Evolutionary conservation across 2,888 invertebrate genomes (phyloP).

Genomic region (Eumerus sabulonum): DNA sequence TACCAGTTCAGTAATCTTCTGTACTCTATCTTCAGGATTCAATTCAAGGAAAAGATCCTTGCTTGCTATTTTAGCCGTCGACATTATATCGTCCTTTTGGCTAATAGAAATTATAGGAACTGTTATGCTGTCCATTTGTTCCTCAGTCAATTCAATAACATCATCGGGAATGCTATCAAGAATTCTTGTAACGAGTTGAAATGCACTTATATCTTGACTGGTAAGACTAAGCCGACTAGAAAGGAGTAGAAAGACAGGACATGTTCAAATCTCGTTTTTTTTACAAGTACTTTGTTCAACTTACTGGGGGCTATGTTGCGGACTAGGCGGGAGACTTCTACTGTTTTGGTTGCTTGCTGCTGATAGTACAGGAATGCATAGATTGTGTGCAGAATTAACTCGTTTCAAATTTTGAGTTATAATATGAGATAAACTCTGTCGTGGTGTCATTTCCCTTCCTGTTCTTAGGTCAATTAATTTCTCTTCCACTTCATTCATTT

Average conservation of each 20-base stretch:
- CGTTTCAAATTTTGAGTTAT: slow-evolving; percentile 83
- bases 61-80: slow-evolving; percentile 92
- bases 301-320: slow-evolving; percentile 85
- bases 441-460: slow-evolving; percentile 72
- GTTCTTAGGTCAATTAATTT: slow-evolving; percentile 30
- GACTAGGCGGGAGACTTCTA: slow-evolving; percentile 87
- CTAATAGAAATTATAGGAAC: slow-evolving; percentile 75
- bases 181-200: slow-evolving; percentile 77
- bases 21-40: slow-evolving; percentile 84
- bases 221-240: too few species aligned
- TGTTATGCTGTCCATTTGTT: slow-evolving; percentile 75
- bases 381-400: slow-evolving; percentile 84
- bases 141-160: slow-evolving; percentile 72
- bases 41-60: slow-evolving; percentile 88
- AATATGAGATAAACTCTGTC: slow-evolving; percentile 78
- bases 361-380: slow-evolving; percentile 83
- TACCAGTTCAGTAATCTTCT: slow-evolving; percentile 93
- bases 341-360: slow-evolving; percentile 80
- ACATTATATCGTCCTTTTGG: slow-evolving; percentile 89
- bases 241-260: too few species aligned
- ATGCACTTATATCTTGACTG: slow-evolving; percentile 81
- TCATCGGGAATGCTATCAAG: slow-evolving; percentile 75
- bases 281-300: slow-evolving; percentile 22
- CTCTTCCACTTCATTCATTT: slow-evolving; percentile 14
- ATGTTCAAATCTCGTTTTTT: too few species aligned